Evolutionary conservation across 2,888 invertebrate genomes (phyloP).

Genomic region (Taphrorychus bicolor): DNA sequence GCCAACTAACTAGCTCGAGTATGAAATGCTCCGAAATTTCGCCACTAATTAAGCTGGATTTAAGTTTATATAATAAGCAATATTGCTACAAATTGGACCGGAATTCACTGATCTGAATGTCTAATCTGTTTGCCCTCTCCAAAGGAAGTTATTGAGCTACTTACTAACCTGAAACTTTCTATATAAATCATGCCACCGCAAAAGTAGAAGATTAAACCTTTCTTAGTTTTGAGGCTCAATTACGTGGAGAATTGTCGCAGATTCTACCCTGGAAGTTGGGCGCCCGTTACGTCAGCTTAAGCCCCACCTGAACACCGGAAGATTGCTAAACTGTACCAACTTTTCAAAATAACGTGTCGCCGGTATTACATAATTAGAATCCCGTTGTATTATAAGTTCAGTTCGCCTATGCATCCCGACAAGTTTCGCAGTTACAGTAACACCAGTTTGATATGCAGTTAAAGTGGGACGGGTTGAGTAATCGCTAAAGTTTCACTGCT

Average conservation of each 20-base stretch:
- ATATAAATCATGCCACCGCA: not conserved
- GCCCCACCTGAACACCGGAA: not conserved
- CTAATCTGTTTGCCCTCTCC: not conserved
- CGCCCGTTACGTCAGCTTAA: not conserved
- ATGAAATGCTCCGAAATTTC: conserved; percentile 16
- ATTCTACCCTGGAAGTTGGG: not conserved
- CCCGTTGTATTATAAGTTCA: not conserved
- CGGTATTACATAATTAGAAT: conserved; percentile 4
- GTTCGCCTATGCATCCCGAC: not conserved
- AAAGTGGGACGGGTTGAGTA: conserved; percentile 26
- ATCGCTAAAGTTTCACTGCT: conserved; percentile 26
- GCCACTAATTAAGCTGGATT: conserved; percentile 17
- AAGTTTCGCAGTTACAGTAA: conserved; percentile 14
- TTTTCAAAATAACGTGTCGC: conserved; percentile 1
- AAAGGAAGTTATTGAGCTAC: too few relatives aligned
- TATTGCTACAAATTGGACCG: conserved; percentile 14
- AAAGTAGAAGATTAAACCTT: not conserved
- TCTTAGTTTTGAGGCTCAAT: conserved; percentile 13
- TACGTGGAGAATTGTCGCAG: conserved; percentile 1
- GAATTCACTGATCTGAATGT: not conserved
- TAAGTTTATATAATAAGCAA: conserved; percentile 20
- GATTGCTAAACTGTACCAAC: not conserved
- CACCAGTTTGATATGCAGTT: conserved; percentile 33
- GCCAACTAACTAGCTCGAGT: conserved; percentile 13
- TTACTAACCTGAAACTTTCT: not conserved